Percentiles rank a stretch among this genome's conserved stretches.
Evolutionary conservation across 2,797 vertebrate species (phyloP).

Genomic region (Coregonus sp.): DNA sequence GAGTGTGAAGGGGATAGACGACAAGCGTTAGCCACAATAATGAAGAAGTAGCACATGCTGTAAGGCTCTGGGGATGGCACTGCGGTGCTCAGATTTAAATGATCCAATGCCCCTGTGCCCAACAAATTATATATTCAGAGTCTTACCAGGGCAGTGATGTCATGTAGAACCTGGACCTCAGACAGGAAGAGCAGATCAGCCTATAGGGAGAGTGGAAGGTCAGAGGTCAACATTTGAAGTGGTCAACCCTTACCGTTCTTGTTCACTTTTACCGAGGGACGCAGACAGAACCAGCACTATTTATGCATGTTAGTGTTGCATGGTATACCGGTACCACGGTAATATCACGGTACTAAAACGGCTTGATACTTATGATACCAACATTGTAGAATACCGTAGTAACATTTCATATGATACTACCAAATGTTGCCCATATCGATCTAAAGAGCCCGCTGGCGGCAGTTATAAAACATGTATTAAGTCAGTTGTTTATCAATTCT

Average conservation of each 20-base stretch:
- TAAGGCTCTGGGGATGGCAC: too few relatives aligned
- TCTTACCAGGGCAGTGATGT: slow-evolving; percentile 91
- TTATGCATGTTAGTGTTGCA: background rate
- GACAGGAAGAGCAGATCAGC: slow-evolving; percentile 95
- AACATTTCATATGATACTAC: too few relatives aligned
- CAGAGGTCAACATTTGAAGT: background rate
- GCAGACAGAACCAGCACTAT: background rate
- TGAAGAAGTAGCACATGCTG: background rate
- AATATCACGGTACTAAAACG: too few relatives aligned
- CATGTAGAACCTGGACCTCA: slow-evolving; percentile 92
- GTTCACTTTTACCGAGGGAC: background rate
- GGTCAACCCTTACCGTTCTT: background rate
- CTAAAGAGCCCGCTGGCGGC: too few relatives aligned
- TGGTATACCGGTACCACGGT: too few relatives aligned
- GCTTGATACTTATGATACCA: too few relatives aligned
- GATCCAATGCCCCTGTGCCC: background rate
- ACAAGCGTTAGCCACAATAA: too few relatives aligned
- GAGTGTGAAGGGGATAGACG: too few relatives aligned
- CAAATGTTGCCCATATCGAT: too few relatives aligned
- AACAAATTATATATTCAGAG: background rate
- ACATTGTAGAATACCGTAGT: too few relatives aligned
- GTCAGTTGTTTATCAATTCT: too few relatives aligned
- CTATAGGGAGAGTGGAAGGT: slow-evolving; percentile 63
- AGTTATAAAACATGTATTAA: too few relatives aligned
- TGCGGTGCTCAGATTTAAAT: background rate